These are phyloP conservation scores for Ptychochromis oligacanthus DNA, from an alignment of 2,113 vertebrate genomes.

Conservation along the genomic window DNA sequence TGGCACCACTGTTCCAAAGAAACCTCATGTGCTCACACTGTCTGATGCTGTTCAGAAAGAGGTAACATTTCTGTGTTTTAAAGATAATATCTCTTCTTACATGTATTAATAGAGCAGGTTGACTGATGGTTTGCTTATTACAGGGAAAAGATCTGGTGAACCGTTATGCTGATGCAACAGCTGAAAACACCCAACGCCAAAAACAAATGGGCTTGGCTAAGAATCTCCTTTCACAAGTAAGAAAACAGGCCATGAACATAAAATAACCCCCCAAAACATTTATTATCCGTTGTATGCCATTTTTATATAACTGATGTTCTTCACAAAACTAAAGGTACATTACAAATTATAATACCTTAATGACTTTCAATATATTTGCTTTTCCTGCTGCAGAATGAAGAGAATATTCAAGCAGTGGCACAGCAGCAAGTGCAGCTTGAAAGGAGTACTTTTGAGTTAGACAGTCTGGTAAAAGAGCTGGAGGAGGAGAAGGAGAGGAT, in stretches of 20 bases:
- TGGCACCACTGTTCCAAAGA: slow-evolving; percentile 72
- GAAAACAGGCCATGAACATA: neutral
- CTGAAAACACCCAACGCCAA: slow-evolving; percentile 84
- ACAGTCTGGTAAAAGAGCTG: slow-evolving; percentile 79
- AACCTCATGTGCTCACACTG: slow-evolving; percentile 75
- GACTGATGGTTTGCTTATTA: slow-evolving; percentile 28
- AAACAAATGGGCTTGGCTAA: slow-evolving; percentile 87
- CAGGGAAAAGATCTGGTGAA: slow-evolving; percentile 87
- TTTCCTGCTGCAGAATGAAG: slow-evolving; percentile 84
- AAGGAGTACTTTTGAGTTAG: slow-evolving; percentile 66
- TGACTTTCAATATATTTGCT: slow-evolving; percentile 2
- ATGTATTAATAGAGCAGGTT: neutral
- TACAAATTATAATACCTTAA: neutral
- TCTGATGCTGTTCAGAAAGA: slow-evolving; percentile 86
- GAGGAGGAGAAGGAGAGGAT: slow-evolving; percentile 84
- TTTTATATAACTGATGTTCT: neutral
- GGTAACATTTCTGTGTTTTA: slow-evolving; percentile 74
- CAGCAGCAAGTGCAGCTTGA: slow-evolving; percentile 77
- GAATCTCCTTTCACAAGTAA: slow-evolving; percentile 86
- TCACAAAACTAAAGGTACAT: neutral
- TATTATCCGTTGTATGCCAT: neutral
- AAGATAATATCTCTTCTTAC: neutral
- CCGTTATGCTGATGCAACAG: slow-evolving; percentile 81
- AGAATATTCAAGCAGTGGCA: slow-evolving; percentile 74
- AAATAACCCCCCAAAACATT: neutral